Evolutionary conservation across 1,140 invertebrate species (phyloP).

Genomic region (Thereuonema tuberculata): DNA sequence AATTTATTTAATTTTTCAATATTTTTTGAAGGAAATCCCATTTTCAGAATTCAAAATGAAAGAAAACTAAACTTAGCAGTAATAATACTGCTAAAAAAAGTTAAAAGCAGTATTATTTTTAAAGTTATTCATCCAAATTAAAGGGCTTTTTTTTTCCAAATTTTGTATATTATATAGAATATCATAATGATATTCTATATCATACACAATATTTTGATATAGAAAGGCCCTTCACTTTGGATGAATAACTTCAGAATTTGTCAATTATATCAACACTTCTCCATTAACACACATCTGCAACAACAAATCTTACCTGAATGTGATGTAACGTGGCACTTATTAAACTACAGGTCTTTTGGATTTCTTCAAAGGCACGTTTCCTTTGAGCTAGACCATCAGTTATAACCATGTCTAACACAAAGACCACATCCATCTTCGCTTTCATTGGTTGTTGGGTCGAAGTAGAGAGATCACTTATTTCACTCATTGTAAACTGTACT

Average conservation of each 20-base stretch:
- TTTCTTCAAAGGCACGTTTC: slow-evolving; percentile 66
- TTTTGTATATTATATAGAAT: background rate
- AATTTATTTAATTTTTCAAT: too few species aligned
- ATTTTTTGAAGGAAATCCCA: too few species aligned
- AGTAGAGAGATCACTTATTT: slow-evolving; percentile 5
- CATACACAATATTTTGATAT: background rate
- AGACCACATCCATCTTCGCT: slow-evolving; percentile 68
- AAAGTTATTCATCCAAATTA: background rate
- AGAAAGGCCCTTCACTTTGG: background rate
- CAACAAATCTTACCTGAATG: slow-evolving; percentile 48
- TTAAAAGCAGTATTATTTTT: too few species aligned
- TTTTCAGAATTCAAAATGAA: too few species aligned
- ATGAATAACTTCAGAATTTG: background rate
- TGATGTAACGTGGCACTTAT: slow-evolving; percentile 67
- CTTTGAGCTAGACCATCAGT: slow-evolving; percentile 52
- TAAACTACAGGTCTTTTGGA: slow-evolving; percentile 58
- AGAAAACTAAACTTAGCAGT: too few species aligned
- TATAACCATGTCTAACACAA: slow-evolving; percentile 69
- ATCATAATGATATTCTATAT: background rate
- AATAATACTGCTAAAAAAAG: too few species aligned
- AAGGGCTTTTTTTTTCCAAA: background rate
- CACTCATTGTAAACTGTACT: too few species aligned
- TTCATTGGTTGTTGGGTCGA: background rate
- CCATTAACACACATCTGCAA: too few species aligned
- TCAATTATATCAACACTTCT: background rate